Conservation (phyloP, 30 jellyfish, hydroid and myxozoan species). For the Aurelia sp. region DNA sequence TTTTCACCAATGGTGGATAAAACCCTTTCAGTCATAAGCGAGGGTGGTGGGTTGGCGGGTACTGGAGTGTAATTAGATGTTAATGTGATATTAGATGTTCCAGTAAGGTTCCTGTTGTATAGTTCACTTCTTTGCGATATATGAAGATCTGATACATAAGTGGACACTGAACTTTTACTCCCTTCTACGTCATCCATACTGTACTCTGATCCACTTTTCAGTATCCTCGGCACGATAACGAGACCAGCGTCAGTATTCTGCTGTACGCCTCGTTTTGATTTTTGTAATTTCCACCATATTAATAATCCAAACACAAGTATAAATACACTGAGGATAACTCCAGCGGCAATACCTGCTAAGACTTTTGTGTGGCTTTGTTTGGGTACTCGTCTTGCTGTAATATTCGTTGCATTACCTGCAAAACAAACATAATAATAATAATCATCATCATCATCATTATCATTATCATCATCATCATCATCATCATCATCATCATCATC, state of each 20-base stretch:
- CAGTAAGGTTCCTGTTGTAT: slow-evolving; percentile 84
- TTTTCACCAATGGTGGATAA: slow-evolving; percentile 80
- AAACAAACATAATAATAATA: background rate
- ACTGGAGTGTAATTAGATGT: slow-evolving; percentile 84
- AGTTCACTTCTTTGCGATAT: slow-evolving; percentile 70
- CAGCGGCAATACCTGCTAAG: slow-evolving; percentile 77
- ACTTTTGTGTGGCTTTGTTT: slow-evolving; percentile 59
- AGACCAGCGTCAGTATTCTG: slow-evolving; percentile 49
- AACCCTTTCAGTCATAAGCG: slow-evolving; percentile 78
- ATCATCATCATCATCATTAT: too few relatives aligned
- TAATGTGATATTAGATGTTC: slow-evolving; percentile 76
- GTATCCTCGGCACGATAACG: slow-evolving; percentile 53
- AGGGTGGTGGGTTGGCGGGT: slow-evolving; percentile 98
- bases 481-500: too few relatives aligned
- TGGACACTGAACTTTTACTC: slow-evolving; percentile 79
- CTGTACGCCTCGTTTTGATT: slow-evolving; percentile 50
- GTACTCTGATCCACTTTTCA: slow-evolving; percentile 54
- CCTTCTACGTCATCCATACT: slow-evolving; percentile 58
- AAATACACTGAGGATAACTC: slow-evolving; percentile 49
- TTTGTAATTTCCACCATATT: slow-evolving; percentile 53
- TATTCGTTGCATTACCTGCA: slow-evolving; percentile 33
- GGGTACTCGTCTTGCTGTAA: background rate
- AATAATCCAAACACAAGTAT: slow-evolving; percentile 60
- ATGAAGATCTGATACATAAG: slow-evolving; percentile 80
- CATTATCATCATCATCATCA: too few relatives aligned